phyloP scores from a whole-genome alignment of 2,797 vertebrate species.

The Typhlichthys subterraneus region DNA sequence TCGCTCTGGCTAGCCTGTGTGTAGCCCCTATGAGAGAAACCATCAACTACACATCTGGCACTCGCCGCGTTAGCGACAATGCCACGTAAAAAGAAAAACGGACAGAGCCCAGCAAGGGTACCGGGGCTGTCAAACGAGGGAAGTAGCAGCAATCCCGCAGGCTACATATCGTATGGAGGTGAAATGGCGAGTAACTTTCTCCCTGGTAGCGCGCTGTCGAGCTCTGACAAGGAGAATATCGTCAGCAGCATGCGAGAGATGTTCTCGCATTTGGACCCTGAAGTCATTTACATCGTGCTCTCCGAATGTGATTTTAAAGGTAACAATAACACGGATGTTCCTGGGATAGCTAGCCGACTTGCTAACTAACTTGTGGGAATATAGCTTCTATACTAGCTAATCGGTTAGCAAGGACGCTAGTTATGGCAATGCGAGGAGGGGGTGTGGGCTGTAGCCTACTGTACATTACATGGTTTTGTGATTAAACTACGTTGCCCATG shows the following conservation, averaged over 20 bases:
- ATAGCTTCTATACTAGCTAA: constrained; percentile 14
- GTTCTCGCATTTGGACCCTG: constrained; percentile 93
- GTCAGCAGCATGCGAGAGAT: constrained; percentile 88
- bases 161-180: constrained; percentile 27
- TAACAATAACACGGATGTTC: constrained; percentile 57
- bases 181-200: constrained; percentile 45
- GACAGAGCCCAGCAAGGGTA: constrained; percentile 81
- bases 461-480: background rate
- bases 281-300: constrained; percentile 92
- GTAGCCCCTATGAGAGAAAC: constrained; percentile 38
- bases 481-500: too few species aligned
- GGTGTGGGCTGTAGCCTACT: background rate
- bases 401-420: constrained; percentile 29
- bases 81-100: constrained; percentile 90
- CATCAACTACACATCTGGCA: background rate
- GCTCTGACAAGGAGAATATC: constrained; percentile 77
- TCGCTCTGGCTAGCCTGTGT: constrained; percentile 20
- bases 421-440: constrained; percentile 5
- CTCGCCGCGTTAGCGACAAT: constrained; percentile 61
- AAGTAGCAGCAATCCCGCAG: constrained; percentile 27
- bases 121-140: constrained; percentile 52
- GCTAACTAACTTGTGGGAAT: constrained; percentile 1
- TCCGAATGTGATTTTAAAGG: constrained; percentile 97
- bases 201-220: constrained; percentile 13
- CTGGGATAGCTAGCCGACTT: background rate